These are phyloP conservation scores for Hirudo medicinalis DNA, from an alignment of 1,140 invertebrate genomes.

Conservation along the genomic window DNA sequence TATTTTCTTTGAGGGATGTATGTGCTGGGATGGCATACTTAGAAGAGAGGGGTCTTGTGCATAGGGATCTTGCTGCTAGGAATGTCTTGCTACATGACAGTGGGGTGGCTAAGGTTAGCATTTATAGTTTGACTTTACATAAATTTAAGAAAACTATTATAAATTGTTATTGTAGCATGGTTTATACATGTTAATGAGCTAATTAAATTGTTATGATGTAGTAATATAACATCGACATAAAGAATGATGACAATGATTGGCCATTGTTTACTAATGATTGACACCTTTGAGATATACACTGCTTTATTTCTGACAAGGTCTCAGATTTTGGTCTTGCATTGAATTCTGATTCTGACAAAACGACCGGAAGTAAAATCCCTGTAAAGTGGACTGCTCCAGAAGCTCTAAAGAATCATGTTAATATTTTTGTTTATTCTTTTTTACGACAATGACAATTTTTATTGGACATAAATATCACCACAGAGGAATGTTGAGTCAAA, in stretches of 20 bases:
- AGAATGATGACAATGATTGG: neutral
- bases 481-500: no score
- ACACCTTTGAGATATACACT: neutral
- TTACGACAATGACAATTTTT: no score
- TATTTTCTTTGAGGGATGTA: constrained; percentile 60
- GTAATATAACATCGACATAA: neutral
- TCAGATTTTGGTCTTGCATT: constrained; percentile 96
- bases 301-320: constrained; percentile 40
- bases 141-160: neutral
- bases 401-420: constrained; percentile 84
- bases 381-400: constrained; percentile 99
- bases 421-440: constrained; percentile 27
- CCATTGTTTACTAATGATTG: neutral
- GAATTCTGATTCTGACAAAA: constrained; percentile 46
- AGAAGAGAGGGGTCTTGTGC: constrained; percentile 86
- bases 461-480: no score
- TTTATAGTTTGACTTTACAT: neutral
- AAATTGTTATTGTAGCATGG: neutral
- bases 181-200: no score
- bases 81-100: constrained; percentile 93
- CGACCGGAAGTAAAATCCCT: constrained; percentile 49
- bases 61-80: constrained; percentile 91
- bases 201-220: no score
- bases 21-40: constrained; percentile 97
- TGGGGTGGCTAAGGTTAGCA: constrained; percentile 69